phyloP scores from a whole-genome alignment of 2,888 invertebrate species.

The Furcula furcula region DNA sequence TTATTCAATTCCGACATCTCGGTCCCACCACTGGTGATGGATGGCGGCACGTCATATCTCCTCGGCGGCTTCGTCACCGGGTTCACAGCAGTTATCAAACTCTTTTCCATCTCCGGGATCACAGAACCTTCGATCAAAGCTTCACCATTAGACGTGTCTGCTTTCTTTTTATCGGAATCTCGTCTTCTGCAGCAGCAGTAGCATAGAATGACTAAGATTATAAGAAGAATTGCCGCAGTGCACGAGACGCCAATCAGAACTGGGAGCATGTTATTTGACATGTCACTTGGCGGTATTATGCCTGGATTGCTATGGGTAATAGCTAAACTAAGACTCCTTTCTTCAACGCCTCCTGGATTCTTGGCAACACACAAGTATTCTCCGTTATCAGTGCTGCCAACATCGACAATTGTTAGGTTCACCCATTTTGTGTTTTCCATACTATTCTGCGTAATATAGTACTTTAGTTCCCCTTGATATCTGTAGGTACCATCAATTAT shows the following conservation, averaged over 20 bases:
- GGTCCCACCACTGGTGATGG: conserved; percentile 87
- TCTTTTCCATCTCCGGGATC: conserved; percentile 92
- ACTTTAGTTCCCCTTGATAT: conserved; percentile 76
- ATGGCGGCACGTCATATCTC: conserved; percentile 87
- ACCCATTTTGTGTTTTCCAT: conserved; percentile 80
- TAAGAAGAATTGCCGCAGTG: conserved; percentile 73
- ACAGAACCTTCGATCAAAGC: conserved; percentile 89
- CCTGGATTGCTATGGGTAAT: conserved; percentile 68
- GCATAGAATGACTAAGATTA: conserved; percentile 74
- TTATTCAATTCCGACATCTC: conserved; percentile 92
- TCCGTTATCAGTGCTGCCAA: conserved; percentile 85
- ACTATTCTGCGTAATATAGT: conserved; percentile 56
- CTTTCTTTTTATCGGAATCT: conserved; percentile 80
- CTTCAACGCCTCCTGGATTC: conserved; percentile 90
- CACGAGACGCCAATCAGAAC: conserved; percentile 77
- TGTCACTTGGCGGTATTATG: conserved; percentile 69
- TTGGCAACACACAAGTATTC: conserved; percentile 90
- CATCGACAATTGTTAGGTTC: conserved; percentile 86
- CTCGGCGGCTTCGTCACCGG: conserved; percentile 92
- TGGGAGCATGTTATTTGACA: conserved; percentile 79
- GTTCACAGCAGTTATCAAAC: conserved; percentile 91
- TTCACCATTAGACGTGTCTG: conserved; percentile 83
- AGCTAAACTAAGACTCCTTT: conserved; percentile 86
- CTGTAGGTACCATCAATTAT: conserved; percentile 79
- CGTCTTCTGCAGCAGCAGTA: conserved; percentile 81